A percentile compares a stretch with the other conserved stretches of the same genome.
phyloP scores from a whole-genome alignment of 2,113 vertebrate species.

The Puffinus mauretanicus region DNA sequence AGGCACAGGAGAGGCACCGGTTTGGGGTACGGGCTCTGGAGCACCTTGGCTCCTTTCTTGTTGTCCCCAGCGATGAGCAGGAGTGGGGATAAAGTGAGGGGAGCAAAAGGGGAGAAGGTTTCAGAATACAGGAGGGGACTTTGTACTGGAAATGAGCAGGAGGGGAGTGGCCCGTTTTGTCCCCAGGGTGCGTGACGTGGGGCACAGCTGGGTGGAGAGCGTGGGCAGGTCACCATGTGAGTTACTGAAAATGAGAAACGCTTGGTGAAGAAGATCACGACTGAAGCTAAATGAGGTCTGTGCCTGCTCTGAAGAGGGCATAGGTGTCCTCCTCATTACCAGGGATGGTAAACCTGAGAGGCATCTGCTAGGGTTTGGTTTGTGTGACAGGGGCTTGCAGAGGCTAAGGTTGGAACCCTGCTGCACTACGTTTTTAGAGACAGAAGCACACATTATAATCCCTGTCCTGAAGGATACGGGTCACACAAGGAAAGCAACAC shows the following conservation, averaged over 20 bases:
- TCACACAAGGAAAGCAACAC: not conserved
- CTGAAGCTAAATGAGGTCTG: not conserved
- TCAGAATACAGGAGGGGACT: not conserved
- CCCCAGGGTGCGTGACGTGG: rapidly evolving
- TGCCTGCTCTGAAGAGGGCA: not conserved
- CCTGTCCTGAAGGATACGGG: not conserved
- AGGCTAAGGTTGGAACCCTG: not conserved
- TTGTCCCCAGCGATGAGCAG: rapidly evolving
- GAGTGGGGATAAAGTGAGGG: not conserved
- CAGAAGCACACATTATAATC: not conserved
- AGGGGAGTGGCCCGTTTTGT: rapidly evolving
- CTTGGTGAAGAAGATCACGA: not conserved
- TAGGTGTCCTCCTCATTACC: not conserved
- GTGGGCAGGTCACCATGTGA: rapidly evolving
- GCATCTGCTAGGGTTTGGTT: not conserved
- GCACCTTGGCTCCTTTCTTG: not conserved
- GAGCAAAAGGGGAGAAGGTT: not conserved
- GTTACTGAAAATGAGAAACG: not conserved
- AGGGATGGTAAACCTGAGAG: not conserved
- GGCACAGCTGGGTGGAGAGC: not conserved
- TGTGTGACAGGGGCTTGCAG: not conserved
- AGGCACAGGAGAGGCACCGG: not conserved
- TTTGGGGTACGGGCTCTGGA: not conserved
- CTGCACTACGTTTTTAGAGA: not conserved
- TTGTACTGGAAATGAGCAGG: not conserved